Percentiles rank a stretch among this genome's conserved stretches.
phyloP scores from a whole-genome alignment of 2,113 vertebrate species.

The Bungarus multicinctus region DNA sequence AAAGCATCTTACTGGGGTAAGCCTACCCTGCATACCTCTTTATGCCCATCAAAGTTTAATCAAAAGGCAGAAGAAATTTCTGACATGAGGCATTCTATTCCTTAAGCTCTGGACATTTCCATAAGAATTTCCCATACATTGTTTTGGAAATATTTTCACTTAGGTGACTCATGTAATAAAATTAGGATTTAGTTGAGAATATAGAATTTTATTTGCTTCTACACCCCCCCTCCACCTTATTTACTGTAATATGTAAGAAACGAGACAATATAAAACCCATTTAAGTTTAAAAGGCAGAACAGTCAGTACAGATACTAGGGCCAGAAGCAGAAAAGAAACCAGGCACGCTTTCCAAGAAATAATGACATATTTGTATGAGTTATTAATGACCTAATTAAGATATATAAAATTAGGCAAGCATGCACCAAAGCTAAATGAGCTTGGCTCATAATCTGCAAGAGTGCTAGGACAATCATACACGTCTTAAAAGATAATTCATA shows the following conservation, averaged over 20 bases:
- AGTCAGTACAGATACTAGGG: neutral
- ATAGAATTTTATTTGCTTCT: neutral
- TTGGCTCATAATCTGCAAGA: constrained; percentile 24
- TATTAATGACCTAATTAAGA: constrained; percentile 36
- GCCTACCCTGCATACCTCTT: neutral
- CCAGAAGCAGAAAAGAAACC: constrained; percentile 15
- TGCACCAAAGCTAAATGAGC: constrained; percentile 20
- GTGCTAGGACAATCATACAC: neutral
- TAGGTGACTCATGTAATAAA: neutral
- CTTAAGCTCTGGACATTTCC: neutral
- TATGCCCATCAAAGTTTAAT: neutral
- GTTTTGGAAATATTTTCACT: neutral
- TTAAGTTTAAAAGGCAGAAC: neutral
- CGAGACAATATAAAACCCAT: neutral
- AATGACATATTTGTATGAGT: constrained; percentile 5
- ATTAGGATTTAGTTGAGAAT: neutral
- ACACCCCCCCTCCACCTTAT: neutral
- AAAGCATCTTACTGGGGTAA: neutral
- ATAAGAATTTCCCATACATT: neutral
- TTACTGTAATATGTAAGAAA: neutral
- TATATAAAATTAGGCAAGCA: constrained; percentile 5
- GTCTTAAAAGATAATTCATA: neutral
- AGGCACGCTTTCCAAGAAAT: constrained; percentile 8
- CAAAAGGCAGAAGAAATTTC: neutral
- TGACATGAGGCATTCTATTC: neutral